phyloP scores from a whole-genome alignment of 2,888 invertebrate species.

The Agrochola circellaris region DNA sequence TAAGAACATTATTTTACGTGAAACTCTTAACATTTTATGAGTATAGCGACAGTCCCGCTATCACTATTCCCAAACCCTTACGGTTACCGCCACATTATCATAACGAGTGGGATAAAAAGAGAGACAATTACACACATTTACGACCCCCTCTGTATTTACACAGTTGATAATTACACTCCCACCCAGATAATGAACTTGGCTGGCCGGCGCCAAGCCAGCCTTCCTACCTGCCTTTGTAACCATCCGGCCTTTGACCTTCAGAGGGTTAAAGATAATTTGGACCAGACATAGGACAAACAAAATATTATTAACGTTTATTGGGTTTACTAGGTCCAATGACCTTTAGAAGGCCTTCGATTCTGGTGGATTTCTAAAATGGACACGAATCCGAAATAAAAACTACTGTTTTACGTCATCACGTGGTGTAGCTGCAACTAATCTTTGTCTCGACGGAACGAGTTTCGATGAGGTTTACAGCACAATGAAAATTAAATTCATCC shows the following conservation, averaged over 20 bases:
- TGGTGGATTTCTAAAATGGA: not conserved
- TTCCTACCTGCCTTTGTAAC: constrained; percentile 29
- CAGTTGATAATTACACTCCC: constrained; percentile 57
- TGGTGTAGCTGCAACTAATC: not conserved
- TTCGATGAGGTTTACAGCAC: not conserved
- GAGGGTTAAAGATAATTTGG: constrained; percentile 15
- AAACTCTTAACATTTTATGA: too few species aligned
- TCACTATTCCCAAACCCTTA: constrained; percentile 50
- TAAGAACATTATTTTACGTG: not conserved
- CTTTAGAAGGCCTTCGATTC: not conserved
- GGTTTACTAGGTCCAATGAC: not conserved
- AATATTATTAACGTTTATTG: not conserved
- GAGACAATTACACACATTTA: constrained; percentile 64
- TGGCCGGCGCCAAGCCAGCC: constrained; percentile 20
- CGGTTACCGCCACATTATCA: constrained; percentile 60
- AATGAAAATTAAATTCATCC: not conserved
- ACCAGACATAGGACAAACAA: not conserved
- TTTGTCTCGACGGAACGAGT: not conserved
- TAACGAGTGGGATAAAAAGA: constrained; percentile 67
- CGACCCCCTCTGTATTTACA: constrained; percentile 53
- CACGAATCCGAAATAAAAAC: not conserved
- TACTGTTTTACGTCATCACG: too few species aligned
- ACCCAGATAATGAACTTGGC: constrained; percentile 46
- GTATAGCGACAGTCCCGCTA: constrained; percentile 33
- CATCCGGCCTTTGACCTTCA: constrained; percentile 24